phyloP scores from a whole-genome alignment of 2,888 invertebrate species.

The Leptopterna dolabrata region DNA sequence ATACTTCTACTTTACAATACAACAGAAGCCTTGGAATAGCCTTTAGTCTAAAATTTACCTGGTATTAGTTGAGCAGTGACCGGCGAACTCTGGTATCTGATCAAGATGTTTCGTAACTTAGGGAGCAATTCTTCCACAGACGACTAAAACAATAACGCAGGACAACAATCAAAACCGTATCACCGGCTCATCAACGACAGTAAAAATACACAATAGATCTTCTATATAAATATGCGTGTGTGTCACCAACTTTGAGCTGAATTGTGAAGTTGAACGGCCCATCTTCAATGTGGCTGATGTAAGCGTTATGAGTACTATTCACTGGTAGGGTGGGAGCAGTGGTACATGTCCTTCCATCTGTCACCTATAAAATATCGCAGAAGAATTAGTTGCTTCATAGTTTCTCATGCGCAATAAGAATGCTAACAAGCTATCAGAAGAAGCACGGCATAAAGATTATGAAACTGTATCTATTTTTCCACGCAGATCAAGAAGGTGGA shows the following conservation, averaged over 20 bases:
- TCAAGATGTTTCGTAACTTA: constrained; percentile 7
- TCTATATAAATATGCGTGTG: too few species aligned
- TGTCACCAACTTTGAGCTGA: constrained; percentile 74
- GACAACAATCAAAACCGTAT: not conserved
- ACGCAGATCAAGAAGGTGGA: too few species aligned
- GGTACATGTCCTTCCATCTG: constrained; percentile 17
- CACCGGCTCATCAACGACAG: too few species aligned
- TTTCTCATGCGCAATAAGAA: too few species aligned
- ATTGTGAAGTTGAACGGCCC: constrained; percentile 83
- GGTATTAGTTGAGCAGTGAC: constrained; percentile 24
- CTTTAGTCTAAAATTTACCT: not conserved
- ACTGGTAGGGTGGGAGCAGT: constrained; percentile 18
- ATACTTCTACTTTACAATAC: too few species aligned
- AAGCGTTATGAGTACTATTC: constrained; percentile 72
- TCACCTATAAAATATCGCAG: not conserved
- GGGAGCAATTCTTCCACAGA: constrained; percentile 35
- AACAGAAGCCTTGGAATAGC: not conserved
- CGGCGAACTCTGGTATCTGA: constrained; percentile 4
- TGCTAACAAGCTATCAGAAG: too few species aligned
- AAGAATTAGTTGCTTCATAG: too few species aligned
- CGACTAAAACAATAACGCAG: constrained; percentile 9
- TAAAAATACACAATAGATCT: too few species aligned
- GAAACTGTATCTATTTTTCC: too few species aligned
- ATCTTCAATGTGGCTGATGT: constrained; percentile 82
- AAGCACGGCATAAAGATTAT: too few species aligned